Base-by-base conservation (phyloP, 2,888 invertebrate genomes). In the Vanessa cardui region DNA sequence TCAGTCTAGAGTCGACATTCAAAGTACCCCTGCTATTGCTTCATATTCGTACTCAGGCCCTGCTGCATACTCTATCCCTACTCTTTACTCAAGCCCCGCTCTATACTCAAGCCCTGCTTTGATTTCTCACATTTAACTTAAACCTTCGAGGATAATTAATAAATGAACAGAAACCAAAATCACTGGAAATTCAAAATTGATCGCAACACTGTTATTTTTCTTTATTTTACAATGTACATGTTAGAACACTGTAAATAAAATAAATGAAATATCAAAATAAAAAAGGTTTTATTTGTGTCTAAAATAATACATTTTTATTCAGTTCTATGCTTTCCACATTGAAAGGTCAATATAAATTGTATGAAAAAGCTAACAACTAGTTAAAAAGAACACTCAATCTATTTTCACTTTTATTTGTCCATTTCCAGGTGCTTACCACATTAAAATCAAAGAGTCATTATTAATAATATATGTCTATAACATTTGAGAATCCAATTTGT, bases 1-100 rank as follows among this genome's bases (percentile, higher is more conserved):
- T 18, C 83, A 84, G 70, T 83, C 84, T 47, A 79, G 86, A 69
- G 74, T 85, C 39, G 85, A 85, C 64, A 70, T 80, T 66, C 78
- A 81, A 9, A 74, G 77, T 44, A 72, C 80, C 44, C 74, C 83
- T 62, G 77, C 82, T 60, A 62, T 79, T 49, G 70, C 81, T 39
- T 78, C 82, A n/a, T 80, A 82, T 52, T 64, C 75, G 21, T 79
- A 82, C 54, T 52, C 72, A 39, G 68, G 77, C 52, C 81, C 81
- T 15, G 50, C 78, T 20, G 63, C 74, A 26, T 80, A 78, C 66
- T 70, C 77, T 18, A 74, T 72, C 20, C 80, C 78, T 12, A 46
- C 77, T 49, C 72, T 52, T n/a, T 31, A 26, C 26, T 26, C 26
- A 26, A 26, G 4, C 26, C 26, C 26, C 26, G 26, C 77, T 26